Base-by-base conservation (phyloP, 2,113 vertebrate genomes). In the Lophotis ruficrista region DNA sequence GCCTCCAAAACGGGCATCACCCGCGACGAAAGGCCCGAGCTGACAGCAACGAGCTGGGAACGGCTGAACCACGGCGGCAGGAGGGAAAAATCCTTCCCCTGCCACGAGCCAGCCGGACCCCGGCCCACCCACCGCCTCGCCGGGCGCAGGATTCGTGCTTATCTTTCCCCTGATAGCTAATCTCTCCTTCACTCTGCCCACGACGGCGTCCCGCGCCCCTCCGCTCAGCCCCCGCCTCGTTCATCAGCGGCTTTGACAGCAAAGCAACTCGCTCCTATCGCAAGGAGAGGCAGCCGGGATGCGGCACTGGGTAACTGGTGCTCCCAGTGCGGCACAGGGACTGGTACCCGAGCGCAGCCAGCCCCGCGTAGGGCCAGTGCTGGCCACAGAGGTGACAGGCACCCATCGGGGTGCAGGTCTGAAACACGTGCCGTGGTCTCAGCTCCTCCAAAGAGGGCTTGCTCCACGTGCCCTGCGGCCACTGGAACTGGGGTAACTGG, bases 361-460 rank as follows among this genome's bases (percentile, higher is more conserved):
- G 61, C 17, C n/a, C 28, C 21, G 14, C 1, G 4, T 0, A 68
- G 43, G 15, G 33, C 19, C 1, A 2, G 33, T 10, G 38, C 43
- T 71, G 72, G 37, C 69, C 37, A 22, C 56, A 62, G 81, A 19
- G 10, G 10, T 30, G 24, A 38, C 4, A 1, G 2, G 22, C 3
- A 8, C 23, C 56, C 33, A 28, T 10, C 3, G 3, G 58, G 24
- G 1, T 2, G 1, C 0, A 4, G 8, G 47, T 27, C 68, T 70
- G 14, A 77, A 91, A 65, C n/a, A 16, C 1, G 1, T 38, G 78
- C 8, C 3, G 2, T 8, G 56, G 47, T 20, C 43, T 85, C 35
- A 25, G 38, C 28, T 65, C n/a, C 81, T 37, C 27, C 64, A 24
- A 21, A 75, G 37, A 51, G 9, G 43, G 24, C 23, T 87, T 4